These are phyloP conservation scores for Drosophila mayri DNA, from an alignment of 1,140 invertebrate genomes.

Conservation along the genomic window DNA sequence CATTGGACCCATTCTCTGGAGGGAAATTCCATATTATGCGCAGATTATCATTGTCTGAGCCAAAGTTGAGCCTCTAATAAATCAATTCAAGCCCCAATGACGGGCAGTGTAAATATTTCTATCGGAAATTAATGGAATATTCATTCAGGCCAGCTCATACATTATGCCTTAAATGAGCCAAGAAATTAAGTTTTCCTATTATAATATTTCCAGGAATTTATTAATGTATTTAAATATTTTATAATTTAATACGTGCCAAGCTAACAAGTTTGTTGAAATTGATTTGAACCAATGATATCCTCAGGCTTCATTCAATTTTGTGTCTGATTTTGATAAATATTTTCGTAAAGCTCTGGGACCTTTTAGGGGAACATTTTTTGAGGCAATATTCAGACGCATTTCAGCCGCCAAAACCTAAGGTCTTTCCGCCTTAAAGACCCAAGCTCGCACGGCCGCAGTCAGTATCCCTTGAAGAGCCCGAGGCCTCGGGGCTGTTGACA, in stretches of 20 bases:
- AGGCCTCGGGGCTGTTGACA: slow-evolving; percentile 30
- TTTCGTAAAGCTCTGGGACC: slow-evolving; percentile 3
- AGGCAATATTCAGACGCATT: slow-evolving; percentile 2
- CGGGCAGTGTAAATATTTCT: slow-evolving; percentile 9
- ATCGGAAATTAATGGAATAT: slow-evolving; percentile 8
- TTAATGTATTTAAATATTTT: background rate
- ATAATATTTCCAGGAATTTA: background rate
- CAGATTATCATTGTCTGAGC: slow-evolving; percentile 41
- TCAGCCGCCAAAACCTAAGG: slow-evolving; percentile 4
- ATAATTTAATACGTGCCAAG: background rate
- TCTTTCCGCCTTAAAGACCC: slow-evolving; percentile 16
- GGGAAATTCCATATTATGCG: slow-evolving; percentile 30
- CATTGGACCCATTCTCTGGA: slow-evolving; percentile 12
- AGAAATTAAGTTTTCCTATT: background rate
- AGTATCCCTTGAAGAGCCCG: slow-evolving; percentile 23
- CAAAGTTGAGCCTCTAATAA: slow-evolving; percentile 28
- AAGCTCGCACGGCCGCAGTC: slow-evolving; percentile 7
- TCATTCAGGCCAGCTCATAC: slow-evolving; percentile 1
- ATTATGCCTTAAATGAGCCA: background rate
- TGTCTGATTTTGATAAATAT: slow-evolving; percentile 37
- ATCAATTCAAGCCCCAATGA: slow-evolving; percentile 25
- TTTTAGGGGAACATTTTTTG: slow-evolving; percentile 4
- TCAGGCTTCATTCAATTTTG: slow-evolving; percentile 17
- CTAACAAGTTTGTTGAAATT: background rate
- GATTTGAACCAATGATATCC: background rate